A percentile compares a stretch with the other conserved stretches of the same genome.
Evolutionary conservation across 2,888 invertebrate species (phyloP).

Genomic region (Litoditis marina): DNA sequence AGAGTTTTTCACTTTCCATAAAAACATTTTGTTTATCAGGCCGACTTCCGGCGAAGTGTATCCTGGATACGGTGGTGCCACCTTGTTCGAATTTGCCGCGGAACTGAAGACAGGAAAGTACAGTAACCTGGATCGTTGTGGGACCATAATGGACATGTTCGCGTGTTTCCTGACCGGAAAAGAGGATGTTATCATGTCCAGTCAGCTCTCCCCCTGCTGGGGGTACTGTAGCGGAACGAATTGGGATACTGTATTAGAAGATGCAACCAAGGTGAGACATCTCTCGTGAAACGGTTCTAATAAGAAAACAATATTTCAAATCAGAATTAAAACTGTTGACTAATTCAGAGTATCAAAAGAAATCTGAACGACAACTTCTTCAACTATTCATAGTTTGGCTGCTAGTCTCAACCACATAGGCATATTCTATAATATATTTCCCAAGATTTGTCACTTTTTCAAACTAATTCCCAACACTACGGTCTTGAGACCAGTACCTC

Average conservation of each 20-base stretch:
- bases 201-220: conserved; percentile 33
- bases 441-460: no score
- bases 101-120: no score
- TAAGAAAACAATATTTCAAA: background rate
- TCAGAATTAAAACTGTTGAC: background rate
- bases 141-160: conserved; percentile 36
- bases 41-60: conserved; percentile 9
- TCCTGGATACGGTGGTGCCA: conserved; percentile 28
- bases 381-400: no score
- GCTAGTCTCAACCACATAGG: no score
- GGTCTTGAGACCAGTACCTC: no score
- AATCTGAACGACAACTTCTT: no score
- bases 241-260: conserved; percentile 1
- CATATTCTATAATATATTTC: no score
- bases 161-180: conserved; percentile 8
- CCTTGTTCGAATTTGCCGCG: conserved; percentile 15
- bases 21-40: no score
- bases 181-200: conserved; percentile 10
- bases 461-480: no score
- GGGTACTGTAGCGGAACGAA: conserved; percentile 21
- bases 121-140: conserved; percentile 22
- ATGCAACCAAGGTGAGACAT: background rate
- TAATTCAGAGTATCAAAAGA: no score
- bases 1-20: no score
- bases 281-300: background rate